phyloP scores from a whole-genome alignment of 2,888 invertebrate genomes.

The Hyalella azteca region DNA sequence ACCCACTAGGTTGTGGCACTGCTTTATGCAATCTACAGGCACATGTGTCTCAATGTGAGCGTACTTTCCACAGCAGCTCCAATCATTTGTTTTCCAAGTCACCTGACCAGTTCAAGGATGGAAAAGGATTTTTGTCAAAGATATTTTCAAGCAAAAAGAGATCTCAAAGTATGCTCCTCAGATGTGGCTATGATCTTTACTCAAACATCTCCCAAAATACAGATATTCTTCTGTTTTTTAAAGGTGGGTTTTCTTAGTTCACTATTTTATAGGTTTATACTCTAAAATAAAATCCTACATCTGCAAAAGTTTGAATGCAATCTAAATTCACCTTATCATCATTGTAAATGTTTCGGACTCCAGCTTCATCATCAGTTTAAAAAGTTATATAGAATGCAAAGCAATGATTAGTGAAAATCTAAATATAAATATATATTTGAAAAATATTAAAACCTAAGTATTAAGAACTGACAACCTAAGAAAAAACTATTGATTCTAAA shows the following conservation, averaged over 20 bases:
- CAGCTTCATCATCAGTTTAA: neutral
- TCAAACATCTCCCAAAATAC: neutral
- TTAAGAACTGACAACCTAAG: too few species aligned
- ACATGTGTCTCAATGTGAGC: too few species aligned
- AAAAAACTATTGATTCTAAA: too few species aligned
- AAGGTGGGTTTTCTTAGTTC: neutral
- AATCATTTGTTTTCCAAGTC: too few species aligned
- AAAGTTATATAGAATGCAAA: neutral
- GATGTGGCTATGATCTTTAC: neutral
- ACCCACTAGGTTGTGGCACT: too few species aligned
- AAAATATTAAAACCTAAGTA: too few species aligned
- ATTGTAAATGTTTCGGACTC: neutral
- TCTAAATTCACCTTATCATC: neutral
- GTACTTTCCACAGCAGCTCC: too few species aligned
- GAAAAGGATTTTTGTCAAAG: neutral
- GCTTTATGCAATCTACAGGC: too few species aligned
- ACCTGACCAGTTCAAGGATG: too few species aligned
- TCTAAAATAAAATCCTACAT: neutral
- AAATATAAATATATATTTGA: neutral
- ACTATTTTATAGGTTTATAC: neutral
- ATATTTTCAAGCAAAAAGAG: neutral
- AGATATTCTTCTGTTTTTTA: neutral
- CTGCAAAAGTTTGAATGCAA: neutral
- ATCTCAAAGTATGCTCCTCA: neutral
- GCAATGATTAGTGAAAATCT: neutral